Conservation (phyloP, 2,888 invertebrate species). For the Tinea semifulvella region DNA sequence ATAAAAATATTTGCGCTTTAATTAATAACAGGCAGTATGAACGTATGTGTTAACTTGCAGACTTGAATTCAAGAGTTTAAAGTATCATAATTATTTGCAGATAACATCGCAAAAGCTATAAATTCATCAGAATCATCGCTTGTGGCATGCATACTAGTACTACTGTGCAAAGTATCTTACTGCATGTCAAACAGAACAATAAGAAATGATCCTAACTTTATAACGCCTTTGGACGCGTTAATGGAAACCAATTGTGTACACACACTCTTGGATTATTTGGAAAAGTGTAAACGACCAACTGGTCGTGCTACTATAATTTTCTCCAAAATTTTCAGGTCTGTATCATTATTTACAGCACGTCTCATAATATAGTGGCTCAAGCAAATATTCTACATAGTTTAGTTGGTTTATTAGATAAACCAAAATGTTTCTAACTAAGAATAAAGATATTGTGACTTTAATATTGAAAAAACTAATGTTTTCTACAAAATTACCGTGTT, state of each 20-base stretch:
- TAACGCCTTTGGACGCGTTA: slow-evolving; percentile 35
- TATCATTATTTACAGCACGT: neutral
- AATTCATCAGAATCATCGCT: slow-evolving; percentile 36
- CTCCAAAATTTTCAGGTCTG: slow-evolving; percentile 59
- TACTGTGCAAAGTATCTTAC: slow-evolving; percentile 48
- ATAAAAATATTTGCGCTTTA: too few species aligned
- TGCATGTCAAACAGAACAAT: slow-evolving; percentile 34
- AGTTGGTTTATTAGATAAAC: too few species aligned
- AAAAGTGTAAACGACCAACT: slow-evolving; percentile 48
- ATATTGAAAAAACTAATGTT: too few species aligned
- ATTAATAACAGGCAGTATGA: too few species aligned
- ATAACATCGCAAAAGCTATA: slow-evolving; percentile 28
- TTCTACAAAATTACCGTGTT: too few species aligned
- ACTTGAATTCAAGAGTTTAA: too few species aligned
- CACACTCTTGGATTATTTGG: slow-evolving; percentile 55
- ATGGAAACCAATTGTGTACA: slow-evolving; percentile 46
- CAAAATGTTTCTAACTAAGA: too few species aligned
- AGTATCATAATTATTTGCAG: slow-evolving; percentile 29
- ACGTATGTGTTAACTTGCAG: too few species aligned
- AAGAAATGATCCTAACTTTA: neutral
- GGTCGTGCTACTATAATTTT: slow-evolving; percentile 61
- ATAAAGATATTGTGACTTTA: too few species aligned
- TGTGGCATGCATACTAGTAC: slow-evolving; percentile 47
- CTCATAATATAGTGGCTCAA: neutral
- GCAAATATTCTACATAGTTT: too few species aligned